phyloP scores from a whole-genome alignment of 2,797 vertebrate genomes.

The Chelmon rostratus region DNA sequence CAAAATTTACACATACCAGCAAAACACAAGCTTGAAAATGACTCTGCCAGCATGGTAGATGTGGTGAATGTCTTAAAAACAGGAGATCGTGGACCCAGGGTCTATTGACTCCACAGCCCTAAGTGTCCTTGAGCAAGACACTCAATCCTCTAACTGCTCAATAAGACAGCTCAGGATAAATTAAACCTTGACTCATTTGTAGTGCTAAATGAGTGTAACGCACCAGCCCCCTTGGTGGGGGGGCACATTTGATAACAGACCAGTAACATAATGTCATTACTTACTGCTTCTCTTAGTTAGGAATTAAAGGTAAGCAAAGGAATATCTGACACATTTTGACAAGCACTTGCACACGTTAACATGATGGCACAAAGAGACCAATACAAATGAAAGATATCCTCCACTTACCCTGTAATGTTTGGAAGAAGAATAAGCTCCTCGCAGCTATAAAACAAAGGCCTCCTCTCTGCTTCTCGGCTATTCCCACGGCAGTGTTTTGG shows the following conservation, averaged over 20 bases:
- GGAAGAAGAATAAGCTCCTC: constrained; percentile 50
- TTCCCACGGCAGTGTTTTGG: constrained; percentile 45
- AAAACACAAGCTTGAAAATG: neutral
- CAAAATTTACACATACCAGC: constrained; percentile 11
- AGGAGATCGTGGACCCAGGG: constrained; percentile 4
- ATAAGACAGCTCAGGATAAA: neutral
- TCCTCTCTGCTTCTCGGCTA: constrained; percentile 26
- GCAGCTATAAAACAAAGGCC: constrained; percentile 24
- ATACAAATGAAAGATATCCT: constrained; percentile 23
- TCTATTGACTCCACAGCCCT: constrained; percentile 11
- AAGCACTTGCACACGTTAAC: constrained; percentile 32
- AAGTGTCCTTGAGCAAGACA: constrained; percentile 63
- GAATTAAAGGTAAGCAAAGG: neutral
- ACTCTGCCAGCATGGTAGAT: neutral
- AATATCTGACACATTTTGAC: constrained; percentile 15
- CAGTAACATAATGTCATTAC: constrained; percentile 17
- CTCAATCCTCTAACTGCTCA: neutral
- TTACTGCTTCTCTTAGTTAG: constrained; percentile 21
- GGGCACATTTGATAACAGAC: constrained; percentile 9
- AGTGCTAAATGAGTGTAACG: neutral
- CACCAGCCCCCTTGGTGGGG: neutral
- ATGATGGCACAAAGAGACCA: neutral
- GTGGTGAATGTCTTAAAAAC: neutral
- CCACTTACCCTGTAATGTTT: constrained; percentile 69
- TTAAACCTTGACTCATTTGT: constrained; percentile 10